phyloP scores from a whole-genome alignment of 2,113 vertebrate species.

The Argyrosomus japonicus region DNA sequence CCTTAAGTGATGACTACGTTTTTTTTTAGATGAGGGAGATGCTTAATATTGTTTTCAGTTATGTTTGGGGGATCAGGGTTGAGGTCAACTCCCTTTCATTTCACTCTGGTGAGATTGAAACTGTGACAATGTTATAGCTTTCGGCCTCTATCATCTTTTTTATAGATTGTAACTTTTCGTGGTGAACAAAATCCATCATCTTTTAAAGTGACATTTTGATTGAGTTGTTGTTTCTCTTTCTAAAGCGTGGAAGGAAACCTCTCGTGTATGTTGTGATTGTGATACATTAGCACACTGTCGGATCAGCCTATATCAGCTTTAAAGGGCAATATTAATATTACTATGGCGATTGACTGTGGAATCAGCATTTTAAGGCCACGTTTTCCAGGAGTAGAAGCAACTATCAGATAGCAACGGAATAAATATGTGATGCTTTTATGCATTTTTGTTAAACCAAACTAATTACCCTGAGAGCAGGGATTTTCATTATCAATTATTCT shows the following conservation, averaged over 20 bases:
- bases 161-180: background rate
- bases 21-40: slow-evolving; percentile 1
- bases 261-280: background rate
- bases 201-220: background rate
- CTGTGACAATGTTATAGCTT: background rate
- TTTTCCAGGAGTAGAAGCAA: background rate
- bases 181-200: background rate
- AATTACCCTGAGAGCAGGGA: background rate
- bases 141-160: background rate
- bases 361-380: background rate
- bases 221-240: too few species aligned
- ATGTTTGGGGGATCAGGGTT: background rate
- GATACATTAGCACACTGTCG: background rate
- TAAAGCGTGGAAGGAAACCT: too few species aligned
- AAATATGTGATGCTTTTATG: background rate
- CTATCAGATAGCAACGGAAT: background rate
- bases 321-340: background rate
- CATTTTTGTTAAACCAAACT: background rate
- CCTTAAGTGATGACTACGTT: slow-evolving; percentile 36
- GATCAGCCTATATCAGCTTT: background rate
- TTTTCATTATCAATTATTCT: background rate
- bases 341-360: background rate
- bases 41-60: slow-evolving; percentile 8
- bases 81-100: background rate
- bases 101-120: background rate